Evolutionary conservation across 2,797 vertebrate species (phyloP).

Genomic region (Cynopterus sphinx): DNA sequence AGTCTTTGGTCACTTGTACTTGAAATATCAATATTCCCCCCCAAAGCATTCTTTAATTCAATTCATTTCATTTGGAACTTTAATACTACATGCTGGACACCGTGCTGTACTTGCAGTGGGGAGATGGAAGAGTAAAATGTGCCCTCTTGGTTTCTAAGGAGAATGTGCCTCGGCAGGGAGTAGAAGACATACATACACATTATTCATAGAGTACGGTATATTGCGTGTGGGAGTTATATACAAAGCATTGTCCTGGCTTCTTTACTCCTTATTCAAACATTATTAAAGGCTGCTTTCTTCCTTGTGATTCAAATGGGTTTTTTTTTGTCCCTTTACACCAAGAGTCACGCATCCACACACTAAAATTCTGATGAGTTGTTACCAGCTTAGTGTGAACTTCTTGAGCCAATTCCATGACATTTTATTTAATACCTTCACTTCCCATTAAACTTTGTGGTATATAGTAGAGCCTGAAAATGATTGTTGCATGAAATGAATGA

Average conservation of each 20-base stretch:
- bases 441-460: background rate
- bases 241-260: background rate
- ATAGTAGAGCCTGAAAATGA: background rate
- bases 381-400: background rate
- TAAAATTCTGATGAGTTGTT: background rate
- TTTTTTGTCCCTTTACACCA: rapidly evolving
- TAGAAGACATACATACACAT: background rate
- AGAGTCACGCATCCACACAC: background rate
- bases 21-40: background rate
- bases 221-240: background rate
- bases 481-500: background rate
- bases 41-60: background rate
- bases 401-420: background rate
- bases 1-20: background rate
- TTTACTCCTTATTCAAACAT: background rate
- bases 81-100: background rate
- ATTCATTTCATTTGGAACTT: background rate
- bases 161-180: background rate
- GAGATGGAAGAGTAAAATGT: background rate
- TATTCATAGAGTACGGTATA: background rate
- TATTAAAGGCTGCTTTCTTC: background rate
- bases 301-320: background rate
- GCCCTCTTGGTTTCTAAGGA: background rate
- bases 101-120: background rate
- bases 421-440: background rate